A percentile compares a stretch with the other conserved stretches of the same genome.
Evolutionary conservation across 1,140 invertebrate genomes (phyloP).

Genomic region (Trichonephila inaurata): DNA sequence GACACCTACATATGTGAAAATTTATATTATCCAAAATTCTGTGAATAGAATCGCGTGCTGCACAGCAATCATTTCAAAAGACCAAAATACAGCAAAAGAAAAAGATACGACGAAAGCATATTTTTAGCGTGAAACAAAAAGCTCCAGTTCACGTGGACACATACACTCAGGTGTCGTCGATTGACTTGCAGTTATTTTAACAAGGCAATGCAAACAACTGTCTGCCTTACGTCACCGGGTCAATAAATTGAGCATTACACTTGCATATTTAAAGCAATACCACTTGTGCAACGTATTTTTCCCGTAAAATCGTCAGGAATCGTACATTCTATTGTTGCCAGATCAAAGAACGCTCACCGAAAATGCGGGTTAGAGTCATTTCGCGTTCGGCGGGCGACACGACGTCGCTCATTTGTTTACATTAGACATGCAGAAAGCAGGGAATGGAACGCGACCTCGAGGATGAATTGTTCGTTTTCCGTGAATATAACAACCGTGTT

Average conservation of each 20-base stretch:
- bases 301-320: background rate
- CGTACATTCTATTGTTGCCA: background rate
- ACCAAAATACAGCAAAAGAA: background rate
- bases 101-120: background rate
- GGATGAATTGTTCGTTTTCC: background rate
- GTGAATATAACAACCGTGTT: background rate
- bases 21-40: background rate
- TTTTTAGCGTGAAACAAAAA: background rate
- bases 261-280: constrained; percentile 1
- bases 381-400: background rate
- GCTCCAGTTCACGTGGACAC: background rate
- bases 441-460: background rate
- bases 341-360: background rate
- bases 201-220: background rate
- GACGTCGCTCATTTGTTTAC: background rate
- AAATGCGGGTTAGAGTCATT: background rate
- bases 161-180: constrained; percentile 3
- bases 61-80: background rate
- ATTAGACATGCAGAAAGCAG: background rate
- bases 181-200: constrained; percentile 1
- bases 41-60: background rate
- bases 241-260: background rate
- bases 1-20: too few species aligned
- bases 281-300: constrained; percentile 17
- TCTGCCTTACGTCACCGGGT: constrained; percentile 2